Conservation (phyloP, 2,888 invertebrate genomes). For the Acanthopleura granulata region DNA sequence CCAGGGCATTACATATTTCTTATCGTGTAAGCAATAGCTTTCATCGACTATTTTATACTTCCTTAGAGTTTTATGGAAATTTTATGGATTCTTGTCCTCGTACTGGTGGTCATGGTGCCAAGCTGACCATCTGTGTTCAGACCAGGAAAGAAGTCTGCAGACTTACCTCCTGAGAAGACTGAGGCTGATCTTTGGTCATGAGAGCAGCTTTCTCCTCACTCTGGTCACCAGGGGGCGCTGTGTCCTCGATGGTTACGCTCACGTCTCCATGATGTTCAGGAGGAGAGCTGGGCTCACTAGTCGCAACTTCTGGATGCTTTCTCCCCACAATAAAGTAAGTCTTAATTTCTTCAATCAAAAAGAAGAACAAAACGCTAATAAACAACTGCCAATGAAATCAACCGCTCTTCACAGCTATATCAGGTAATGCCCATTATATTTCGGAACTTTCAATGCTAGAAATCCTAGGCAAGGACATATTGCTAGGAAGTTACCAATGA, state of each 20-base stretch:
- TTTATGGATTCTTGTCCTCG: too few relatives aligned
- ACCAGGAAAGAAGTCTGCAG: too few relatives aligned
- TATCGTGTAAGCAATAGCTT: too few relatives aligned
- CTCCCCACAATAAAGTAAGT: constrained; percentile 57
- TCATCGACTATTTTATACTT: too few relatives aligned
- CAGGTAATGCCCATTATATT: too few relatives aligned
- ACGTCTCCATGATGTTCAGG: constrained; percentile 18
- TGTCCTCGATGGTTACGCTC: constrained; percentile 31
- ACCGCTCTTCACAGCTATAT: neutral
- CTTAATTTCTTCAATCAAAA: constrained; percentile 48
- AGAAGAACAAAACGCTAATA: neutral
- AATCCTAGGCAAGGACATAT: too few relatives aligned
- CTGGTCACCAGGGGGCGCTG: constrained; percentile 14
- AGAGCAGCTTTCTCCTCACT: constrained; percentile 5
- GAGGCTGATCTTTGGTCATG: neutral
- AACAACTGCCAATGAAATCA: neutral
- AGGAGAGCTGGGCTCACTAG: neutral
- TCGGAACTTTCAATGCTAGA: too few relatives aligned
- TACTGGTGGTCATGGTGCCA: too few relatives aligned
- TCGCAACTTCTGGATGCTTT: constrained; percentile 36
- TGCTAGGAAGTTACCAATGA: too few relatives aligned
- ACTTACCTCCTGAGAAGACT: neutral
- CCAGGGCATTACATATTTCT: too few relatives aligned
- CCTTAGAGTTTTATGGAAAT: too few relatives aligned
- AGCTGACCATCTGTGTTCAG: too few relatives aligned